Percentiles rank a stretch among this genome's conserved stretches.
Evolutionary conservation across 2,888 invertebrate species (phyloP).

Genomic region (Merodon equestris): DNA sequence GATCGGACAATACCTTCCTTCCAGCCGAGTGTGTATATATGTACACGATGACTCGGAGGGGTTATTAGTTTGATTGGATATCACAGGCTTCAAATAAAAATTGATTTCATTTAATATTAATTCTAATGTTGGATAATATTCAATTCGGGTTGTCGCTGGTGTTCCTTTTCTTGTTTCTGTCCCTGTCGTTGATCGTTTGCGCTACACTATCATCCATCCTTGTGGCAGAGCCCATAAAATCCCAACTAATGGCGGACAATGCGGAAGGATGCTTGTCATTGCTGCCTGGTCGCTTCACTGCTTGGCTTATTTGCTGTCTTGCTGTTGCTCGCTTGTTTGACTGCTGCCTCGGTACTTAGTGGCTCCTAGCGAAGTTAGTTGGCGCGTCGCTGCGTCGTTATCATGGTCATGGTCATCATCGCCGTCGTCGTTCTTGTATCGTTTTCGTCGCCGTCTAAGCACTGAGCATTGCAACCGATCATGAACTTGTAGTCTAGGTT

Average conservation of each 20-base stretch:
- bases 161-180: conserved; percentile 1
- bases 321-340: no score
- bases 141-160: conserved; percentile 33
- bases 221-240: conserved; percentile 58
- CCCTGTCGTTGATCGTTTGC: conserved; percentile 9
- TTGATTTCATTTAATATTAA: conserved; percentile 68
- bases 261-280: conserved; percentile 60
- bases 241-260: conserved; percentile 65
- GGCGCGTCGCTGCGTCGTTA: not conserved
- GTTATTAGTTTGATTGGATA: conserved; percentile 69
- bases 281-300: conserved; percentile 15
- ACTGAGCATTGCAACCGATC: conserved; percentile 25
- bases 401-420: conserved; percentile 13
- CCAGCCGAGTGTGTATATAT: conserved; percentile 21
- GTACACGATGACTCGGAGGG: conserved; percentile 54
- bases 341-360: not conserved
- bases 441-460: conserved; percentile 35
- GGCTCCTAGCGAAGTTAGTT: not conserved
- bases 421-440: conserved; percentile 25
- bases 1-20: not conserved
- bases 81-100: conserved; percentile 64
- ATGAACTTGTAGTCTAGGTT: conserved; percentile 19
- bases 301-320: conserved; percentile 1
- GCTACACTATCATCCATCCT: conserved; percentile 59
- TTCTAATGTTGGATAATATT: conserved; percentile 63